Evolutionary conservation across 2,113 vertebrate species (phyloP), one percentile per base, ranked within the genome.

Genomic region (Pomatostomus ruficeps): DNA sequence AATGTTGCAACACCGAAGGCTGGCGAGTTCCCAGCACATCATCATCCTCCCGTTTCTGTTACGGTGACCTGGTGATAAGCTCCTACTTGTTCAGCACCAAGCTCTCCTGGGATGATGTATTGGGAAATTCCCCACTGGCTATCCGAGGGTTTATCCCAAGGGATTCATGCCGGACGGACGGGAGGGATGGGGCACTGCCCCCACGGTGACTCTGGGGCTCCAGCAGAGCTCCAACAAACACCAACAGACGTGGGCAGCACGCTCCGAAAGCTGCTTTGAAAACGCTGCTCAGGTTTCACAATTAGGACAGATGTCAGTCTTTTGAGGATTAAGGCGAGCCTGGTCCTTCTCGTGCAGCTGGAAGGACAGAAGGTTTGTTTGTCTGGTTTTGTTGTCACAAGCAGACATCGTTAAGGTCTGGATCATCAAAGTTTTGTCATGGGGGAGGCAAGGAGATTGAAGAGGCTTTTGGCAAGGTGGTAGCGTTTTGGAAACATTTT

Each of bases 291-390:
- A 15, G 48, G 17, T 86, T 88, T 86, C 94, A 93, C 93, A 93
- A 65, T 86, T 81, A 84, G 94, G 93, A 94, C 88, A 91, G 48
- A 16, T 75, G 93, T 96, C 88, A 90, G 68, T 90, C 76, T 93
- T 80, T 36, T n/a, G 82, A 49, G 88, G 92, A 80, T 94, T 90
- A 83, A 67, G 72, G 59, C 0, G 4, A 90, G 59, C 55, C 79
- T 57, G 67, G 51, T 86, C 48, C 33, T 90, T 57, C 78, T 86
- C 21, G 3, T 35, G 72, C 82, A 84, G 85, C 85, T 95, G 82
- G 72, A 48, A 81, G 90, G 79, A 48, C 75, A 29, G 14, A 14
- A 72, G 68, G 48, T 61, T 42, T 77, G 67, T 79, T 93, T 59
- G 72, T 71, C 68, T 67, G 55, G 18, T 48, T 93, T 66, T 89